A percentile compares a stretch with the other conserved stretches of the same genome.
Evolutionary conservation across 2,888 invertebrate species (phyloP).

Genomic region (Elegia similella): DNA sequence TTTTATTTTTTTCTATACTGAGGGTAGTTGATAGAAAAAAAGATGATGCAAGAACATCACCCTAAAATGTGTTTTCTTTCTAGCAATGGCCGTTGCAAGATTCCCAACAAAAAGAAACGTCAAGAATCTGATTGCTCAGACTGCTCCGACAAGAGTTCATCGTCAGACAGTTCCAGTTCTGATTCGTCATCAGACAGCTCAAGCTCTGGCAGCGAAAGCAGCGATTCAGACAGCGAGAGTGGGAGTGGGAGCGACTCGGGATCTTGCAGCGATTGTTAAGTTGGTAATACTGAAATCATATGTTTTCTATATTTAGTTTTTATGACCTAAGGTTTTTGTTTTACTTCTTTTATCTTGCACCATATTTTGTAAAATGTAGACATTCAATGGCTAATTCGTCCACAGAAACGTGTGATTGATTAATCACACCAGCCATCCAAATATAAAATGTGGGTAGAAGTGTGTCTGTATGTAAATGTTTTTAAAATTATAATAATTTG

Average conservation of each 20-base stretch:
- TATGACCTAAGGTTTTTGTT: neutral
- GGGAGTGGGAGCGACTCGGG: slow-evolving; percentile 37
- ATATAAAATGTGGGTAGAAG: neutral
- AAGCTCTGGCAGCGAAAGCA: slow-evolving; percentile 55
- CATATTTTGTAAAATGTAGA: too few species aligned
- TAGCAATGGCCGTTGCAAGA: slow-evolving; percentile 63
- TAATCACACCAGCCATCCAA: too few species aligned
- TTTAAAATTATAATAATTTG: neutral
- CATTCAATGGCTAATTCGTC: too few species aligned
- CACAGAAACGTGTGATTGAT: too few species aligned
- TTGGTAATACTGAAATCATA: slow-evolving; percentile 19
- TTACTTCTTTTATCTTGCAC: neutral
- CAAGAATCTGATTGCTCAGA: slow-evolving; percentile 49
- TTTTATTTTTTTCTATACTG: neutral
- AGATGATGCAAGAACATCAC: neutral
- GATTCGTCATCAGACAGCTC: slow-evolving; percentile 52
- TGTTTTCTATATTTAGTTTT: slow-evolving; percentile 13
- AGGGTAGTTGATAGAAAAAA: neutral
- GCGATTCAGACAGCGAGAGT: slow-evolving; percentile 52
- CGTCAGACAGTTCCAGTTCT: slow-evolving; percentile 46
- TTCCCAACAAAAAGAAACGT: slow-evolving; percentile 66
- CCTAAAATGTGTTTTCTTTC: neutral
- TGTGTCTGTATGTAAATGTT: too few species aligned
- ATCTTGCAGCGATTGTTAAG: slow-evolving; percentile 47
- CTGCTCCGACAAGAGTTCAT: slow-evolving; percentile 54